These are phyloP conservation scores for Onychomys arenicola DNA, from an alignment of 2,797 vertebrate species.

Conservation along the genomic window DNA sequence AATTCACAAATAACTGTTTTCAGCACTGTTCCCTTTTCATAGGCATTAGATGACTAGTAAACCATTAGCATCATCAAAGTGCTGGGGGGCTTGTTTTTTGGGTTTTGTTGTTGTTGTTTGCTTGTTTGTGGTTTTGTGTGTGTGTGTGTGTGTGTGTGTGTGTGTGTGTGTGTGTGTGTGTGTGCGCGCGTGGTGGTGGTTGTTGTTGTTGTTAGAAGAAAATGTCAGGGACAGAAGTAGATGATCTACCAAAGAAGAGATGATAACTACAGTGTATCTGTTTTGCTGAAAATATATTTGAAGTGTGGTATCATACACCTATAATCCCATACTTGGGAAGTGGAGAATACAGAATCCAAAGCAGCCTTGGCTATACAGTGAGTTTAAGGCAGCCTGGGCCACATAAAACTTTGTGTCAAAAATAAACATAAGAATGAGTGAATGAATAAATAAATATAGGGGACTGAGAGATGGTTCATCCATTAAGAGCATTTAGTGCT, in stretches of 20 bases:
- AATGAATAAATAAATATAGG: no score
- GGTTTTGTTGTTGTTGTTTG: not conserved
- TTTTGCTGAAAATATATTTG: not conserved
- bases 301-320: not conserved
- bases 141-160: not conserved
- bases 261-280: conserved; percentile 16
- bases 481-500: not conserved
- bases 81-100: not conserved
- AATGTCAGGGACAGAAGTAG: conserved; percentile 8
- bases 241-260: conserved; percentile 38
- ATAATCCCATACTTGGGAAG: not conserved
- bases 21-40: conserved; percentile 34
- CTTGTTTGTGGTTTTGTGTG: not conserved
- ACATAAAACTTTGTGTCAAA: not conserved
- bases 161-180: not conserved
- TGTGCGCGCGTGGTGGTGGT: not conserved
- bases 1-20: conserved; percentile 55
- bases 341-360: not conserved
- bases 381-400: not conserved
- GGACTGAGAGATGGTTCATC: not conserved
- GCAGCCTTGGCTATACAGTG: not conserved
- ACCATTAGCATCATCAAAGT: conserved; percentile 35
- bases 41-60: conserved; percentile 39
- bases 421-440: not conserved
- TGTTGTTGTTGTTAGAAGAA: conserved; percentile 44